phyloP scores from a whole-genome alignment of 2,888 invertebrate species.

The Folsomia candida region DNA sequence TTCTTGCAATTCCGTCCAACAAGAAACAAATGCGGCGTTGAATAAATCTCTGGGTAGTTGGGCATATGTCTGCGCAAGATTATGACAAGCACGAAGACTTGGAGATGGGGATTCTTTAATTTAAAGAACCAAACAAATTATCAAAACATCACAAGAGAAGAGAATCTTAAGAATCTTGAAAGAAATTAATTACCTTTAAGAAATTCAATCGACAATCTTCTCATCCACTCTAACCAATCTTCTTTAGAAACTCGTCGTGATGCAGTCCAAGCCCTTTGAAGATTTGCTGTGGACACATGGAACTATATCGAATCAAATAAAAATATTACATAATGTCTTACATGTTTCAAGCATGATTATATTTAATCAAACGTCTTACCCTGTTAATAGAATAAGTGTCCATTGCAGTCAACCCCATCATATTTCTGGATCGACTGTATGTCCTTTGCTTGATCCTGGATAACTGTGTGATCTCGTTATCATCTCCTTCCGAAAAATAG shows the following conservation, averaged over 20 bases:
- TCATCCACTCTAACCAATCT: slow-evolving; percentile 97
- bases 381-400: slow-evolving; percentile 75
- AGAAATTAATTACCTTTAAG: no score
- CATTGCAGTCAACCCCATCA: slow-evolving; percentile 62
- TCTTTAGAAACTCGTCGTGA: slow-evolving; percentile 91
- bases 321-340: slow-evolving; percentile 10
- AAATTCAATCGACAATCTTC: slow-evolving; percentile 85
- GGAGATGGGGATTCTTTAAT: slow-evolving; percentile 95
- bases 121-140: no score
- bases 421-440: slow-evolving; percentile 33
- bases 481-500: slow-evolving; percentile 51
- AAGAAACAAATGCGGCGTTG: slow-evolving; percentile 97
- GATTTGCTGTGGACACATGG: slow-evolving; percentile 76
- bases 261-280: slow-evolving; percentile 89
- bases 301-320: slow-evolving; percentile 60
- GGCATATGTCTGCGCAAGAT: slow-evolving; percentile 88
- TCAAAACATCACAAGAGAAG: no score
- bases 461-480: slow-evolving; percentile 36
- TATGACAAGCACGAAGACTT: slow-evolving; percentile 86
- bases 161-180: no score
- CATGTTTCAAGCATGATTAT: neutral
- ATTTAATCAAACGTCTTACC: no score
- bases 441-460: slow-evolving; percentile 34
- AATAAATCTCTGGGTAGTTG: slow-evolving; percentile 94
- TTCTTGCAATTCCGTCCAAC: slow-evolving; percentile 92